Evolutionary conservation across 2,888 invertebrate genomes (phyloP).

Genomic region (Mongoloraphidia duomilia): DNA sequence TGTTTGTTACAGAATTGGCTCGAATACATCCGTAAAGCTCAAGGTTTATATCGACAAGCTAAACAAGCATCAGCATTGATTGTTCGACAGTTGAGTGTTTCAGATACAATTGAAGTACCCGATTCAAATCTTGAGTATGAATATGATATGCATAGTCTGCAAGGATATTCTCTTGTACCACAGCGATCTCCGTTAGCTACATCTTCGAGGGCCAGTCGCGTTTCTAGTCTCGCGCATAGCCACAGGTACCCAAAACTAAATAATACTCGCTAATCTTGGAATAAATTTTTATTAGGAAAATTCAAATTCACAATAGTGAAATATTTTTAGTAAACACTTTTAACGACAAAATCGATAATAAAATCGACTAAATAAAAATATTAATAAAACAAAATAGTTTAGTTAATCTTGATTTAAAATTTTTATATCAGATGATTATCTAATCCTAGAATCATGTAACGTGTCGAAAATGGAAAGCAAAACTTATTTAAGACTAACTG

Average conservation of each 20-base stretch:
- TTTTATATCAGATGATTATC: too few species aligned
- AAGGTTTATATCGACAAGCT: constrained; percentile 49
- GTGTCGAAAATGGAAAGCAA: too few species aligned
- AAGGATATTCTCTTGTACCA: constrained; percentile 21
- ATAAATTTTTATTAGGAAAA: too few species aligned
- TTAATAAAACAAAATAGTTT: too few species aligned
- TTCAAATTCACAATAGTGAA: too few species aligned
- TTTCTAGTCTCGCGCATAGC: constrained; percentile 58
- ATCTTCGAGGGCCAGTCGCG: constrained; percentile 44
- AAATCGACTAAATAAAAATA: too few species aligned
- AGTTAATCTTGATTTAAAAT: too few species aligned
- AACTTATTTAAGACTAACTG: too few species aligned
- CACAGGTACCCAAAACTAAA: constrained; percentile 35
- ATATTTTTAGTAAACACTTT: too few species aligned
- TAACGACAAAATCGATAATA: too few species aligned
- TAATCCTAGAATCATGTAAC: too few species aligned
- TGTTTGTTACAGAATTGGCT: constrained; percentile 44
- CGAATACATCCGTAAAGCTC: constrained; percentile 59
- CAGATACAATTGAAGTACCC: constrained; percentile 22
- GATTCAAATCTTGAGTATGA: constrained; percentile 27
- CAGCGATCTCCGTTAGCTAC: constrained; percentile 28
- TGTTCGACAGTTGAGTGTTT: constrained; percentile 18
- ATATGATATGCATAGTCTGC: constrained; percentile 27
- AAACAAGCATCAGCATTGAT: constrained; percentile 29
- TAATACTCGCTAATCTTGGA: too few species aligned